Percentiles rank a stretch among this genome's conserved stretches.
Evolutionary conservation across 2,888 invertebrate genomes (phyloP).

Genomic region (Lithophane socia): DNA sequence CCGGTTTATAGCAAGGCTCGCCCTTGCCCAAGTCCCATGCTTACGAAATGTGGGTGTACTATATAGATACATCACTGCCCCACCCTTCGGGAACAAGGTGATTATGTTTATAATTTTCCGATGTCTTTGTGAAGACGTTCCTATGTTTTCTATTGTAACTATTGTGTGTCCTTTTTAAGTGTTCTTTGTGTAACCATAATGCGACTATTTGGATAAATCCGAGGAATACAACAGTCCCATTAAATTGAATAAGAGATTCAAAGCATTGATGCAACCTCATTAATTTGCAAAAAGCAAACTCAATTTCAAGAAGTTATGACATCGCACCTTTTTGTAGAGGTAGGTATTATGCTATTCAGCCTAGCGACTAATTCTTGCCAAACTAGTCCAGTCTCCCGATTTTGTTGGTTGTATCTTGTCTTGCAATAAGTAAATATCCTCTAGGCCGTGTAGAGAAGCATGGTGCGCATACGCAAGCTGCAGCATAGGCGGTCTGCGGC

Average conservation of each 20-base stretch:
- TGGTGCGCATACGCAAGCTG: conserved; percentile 84
- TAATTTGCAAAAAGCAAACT: neutral
- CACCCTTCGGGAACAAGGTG: neutral
- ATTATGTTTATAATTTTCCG: neutral
- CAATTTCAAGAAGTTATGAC: neutral
- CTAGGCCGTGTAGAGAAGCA: conserved; percentile 4
- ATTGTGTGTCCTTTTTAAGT: neutral
- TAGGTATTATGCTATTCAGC: neutral
- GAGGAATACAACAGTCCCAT: neutral
- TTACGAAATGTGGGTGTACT: neutral
- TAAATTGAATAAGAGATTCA: neutral
- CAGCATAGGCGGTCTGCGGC: conserved; percentile 88
- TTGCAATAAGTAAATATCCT: conserved; percentile 25
- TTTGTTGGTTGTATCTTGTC: neutral
- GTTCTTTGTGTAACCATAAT: neutral
- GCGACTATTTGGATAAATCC: neutral
- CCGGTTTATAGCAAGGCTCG: neutral
- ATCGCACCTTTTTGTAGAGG: neutral
- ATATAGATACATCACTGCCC: neutral
- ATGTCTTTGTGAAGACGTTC: neutral
- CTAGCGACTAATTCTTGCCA: neutral
- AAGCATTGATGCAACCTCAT: neutral
- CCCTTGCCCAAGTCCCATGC: too few species aligned
- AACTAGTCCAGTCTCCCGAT: neutral
- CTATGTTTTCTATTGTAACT: neutral